These are phyloP conservation scores for Poeciliopsis paucimaculata DNA, from an alignment of 2,797 vertebrate species.

Conservation along the genomic window DNA sequence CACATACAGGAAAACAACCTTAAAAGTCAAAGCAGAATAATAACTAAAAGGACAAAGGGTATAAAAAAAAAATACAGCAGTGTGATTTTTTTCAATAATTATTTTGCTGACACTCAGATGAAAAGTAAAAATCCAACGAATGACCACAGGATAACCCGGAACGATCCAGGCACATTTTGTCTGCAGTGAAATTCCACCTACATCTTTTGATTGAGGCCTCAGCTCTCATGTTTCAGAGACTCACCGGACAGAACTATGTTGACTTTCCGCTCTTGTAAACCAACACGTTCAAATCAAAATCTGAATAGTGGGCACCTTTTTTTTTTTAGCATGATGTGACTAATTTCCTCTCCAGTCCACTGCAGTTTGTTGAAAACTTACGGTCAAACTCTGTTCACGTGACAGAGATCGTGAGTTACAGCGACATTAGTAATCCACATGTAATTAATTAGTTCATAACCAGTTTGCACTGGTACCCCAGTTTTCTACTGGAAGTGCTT, in stretches of 20 bases:
- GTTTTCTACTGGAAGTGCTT: neutral
- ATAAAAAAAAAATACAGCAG: neutral
- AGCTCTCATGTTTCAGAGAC: neutral
- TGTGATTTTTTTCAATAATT: neutral
- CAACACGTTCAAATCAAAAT: neutral
- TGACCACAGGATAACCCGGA: neutral
- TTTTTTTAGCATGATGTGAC: neutral
- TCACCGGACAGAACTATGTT: neutral
- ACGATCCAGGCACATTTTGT: neutral
- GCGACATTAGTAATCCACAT: neutral
- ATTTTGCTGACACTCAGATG: neutral
- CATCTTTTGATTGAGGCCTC: neutral
- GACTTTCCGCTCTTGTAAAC: neutral
- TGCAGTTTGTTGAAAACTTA: neutral
- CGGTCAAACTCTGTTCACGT: neutral
- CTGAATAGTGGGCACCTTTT: neutral
- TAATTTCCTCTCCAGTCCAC: neutral
- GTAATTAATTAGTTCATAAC: neutral
- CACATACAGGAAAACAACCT: neutral
- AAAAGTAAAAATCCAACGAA: neutral
- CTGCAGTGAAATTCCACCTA: neutral
- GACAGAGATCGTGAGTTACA: neutral
- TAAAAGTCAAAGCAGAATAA: neutral
- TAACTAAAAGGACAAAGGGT: neutral
- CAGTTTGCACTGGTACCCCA: neutral